Evolutionary conservation across 2,113 vertebrate species (phyloP).

Genomic region (Antechinus stuartii): DNA sequence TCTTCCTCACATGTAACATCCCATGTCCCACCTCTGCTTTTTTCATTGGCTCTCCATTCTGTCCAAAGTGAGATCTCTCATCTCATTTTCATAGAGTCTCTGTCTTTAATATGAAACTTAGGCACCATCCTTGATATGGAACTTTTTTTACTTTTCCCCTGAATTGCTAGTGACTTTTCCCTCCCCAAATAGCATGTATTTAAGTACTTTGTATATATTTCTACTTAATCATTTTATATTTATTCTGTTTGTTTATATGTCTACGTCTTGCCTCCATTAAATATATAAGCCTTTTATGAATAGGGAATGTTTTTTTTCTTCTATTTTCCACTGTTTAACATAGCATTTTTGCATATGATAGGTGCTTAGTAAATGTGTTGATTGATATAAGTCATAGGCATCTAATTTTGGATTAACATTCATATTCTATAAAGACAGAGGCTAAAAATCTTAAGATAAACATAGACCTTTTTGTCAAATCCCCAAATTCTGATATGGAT

Average conservation of each 20-base stretch:
- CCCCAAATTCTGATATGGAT: slow-evolving; percentile 15
- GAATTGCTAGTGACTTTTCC: not conserved
- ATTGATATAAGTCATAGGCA: not conserved
- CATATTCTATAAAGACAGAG: not conserved
- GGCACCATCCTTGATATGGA: not conserved
- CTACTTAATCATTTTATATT: not conserved
- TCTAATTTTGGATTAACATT: not conserved
- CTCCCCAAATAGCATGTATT: not conserved
- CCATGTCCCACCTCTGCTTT: not conserved
- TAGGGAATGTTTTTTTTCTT: not conserved
- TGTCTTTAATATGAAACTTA: not conserved
- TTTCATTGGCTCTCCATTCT: not conserved
- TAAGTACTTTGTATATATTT: not conserved
- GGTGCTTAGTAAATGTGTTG: not conserved
- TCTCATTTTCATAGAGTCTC: not conserved
- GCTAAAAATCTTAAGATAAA: not conserved
- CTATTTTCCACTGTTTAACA: not conserved
- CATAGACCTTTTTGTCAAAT: not conserved
- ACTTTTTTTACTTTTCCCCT: not conserved
- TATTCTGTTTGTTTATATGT: not conserved
- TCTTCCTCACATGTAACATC: not conserved
- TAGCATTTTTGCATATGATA: not conserved
- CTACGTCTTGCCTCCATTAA: not conserved
- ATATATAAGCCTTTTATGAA: not conserved
- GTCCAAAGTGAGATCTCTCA: not conserved